Base-by-base conservation (phyloP, 2,113 vertebrate species). In the Cariama cristata region DNA sequence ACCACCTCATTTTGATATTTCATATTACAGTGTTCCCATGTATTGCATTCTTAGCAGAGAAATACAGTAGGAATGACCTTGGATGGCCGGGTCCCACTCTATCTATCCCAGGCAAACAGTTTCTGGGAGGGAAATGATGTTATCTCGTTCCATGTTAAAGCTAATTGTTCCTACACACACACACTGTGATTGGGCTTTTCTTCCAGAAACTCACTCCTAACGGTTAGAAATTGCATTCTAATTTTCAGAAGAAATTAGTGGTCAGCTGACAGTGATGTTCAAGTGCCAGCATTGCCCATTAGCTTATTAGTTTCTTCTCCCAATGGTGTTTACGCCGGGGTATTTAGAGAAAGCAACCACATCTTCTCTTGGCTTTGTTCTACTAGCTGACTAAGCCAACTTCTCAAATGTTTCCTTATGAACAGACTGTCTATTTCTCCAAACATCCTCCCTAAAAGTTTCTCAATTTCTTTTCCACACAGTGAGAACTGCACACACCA, bases 151-250 rank as follows among this genome's bases (percentile, higher is more conserved):
- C 32, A 55, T 0, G 7, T 85, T 81, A 75, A 87, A 84, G 32
- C 79, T 73, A 79, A 92, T 55, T 77, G 68, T 44, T 92, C 72
- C 90, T 88, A 45, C 17, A 80, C 55, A n/a, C 56, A 33, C 28
- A 38, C 38, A 21, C 50, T 82, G 64, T 32, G 59, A 67, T 38
- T 19, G 20, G 49, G 50, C 45, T 88, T 79, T 79, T 90, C 64
- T 96, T 92, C 85, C 92, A 94, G 92, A 95, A 94, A 90, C 32
- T 83, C 71, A 71, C 42, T 88, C 67, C 45, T 97, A 94, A 93
- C 73, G 56, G 76, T 67, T 56, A 93, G 93, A 93, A 91, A 97
- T 79, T 93, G 88, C 75, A 75, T 86, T 86, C 92, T 91, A n/a
- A 93, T 95, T 92, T 96, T 72, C 90, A 76, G 82, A 75, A 92